Percentiles rank a stretch among this genome's conserved stretches.
These are phyloP conservation scores for Minunthozetes semirufus DNA, from an alignment of 2,888 invertebrate species.

Conservation along the genomic window DNA sequence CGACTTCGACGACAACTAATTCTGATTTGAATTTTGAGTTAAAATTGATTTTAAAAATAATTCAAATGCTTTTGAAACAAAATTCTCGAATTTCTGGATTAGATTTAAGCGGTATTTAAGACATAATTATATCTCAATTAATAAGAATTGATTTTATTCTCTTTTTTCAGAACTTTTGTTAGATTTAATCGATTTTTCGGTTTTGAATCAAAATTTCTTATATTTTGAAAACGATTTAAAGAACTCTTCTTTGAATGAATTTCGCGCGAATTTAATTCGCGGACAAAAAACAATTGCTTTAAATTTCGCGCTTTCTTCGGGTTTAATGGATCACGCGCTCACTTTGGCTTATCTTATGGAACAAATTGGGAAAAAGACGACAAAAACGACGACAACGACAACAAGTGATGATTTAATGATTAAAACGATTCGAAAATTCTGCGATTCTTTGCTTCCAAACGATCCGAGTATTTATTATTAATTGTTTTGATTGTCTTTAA, in stretches of 20 bases:
- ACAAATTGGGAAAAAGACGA: too few relatives aligned
- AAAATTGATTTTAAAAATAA: too few relatives aligned
- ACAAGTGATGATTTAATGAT: not conserved
- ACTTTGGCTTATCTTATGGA: slow-evolving; percentile 30
- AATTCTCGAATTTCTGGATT: too few relatives aligned
- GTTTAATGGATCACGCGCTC: slow-evolving; percentile 31
- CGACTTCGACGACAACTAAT: not conserved
- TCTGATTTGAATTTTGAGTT: not conserved
- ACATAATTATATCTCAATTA: too few relatives aligned
- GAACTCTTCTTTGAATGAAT: not conserved
- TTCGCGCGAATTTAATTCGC: slow-evolving; percentile 22
- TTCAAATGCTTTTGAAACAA: too few relatives aligned
- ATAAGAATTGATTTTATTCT: too few relatives aligned
- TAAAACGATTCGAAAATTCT: not conserved
- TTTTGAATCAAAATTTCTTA: not conserved
- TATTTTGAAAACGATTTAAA: not conserved
- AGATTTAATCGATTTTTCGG: too few relatives aligned
- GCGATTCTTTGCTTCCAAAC: not conserved
- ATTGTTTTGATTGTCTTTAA: not conserved
- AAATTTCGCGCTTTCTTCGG: slow-evolving; percentile 31
- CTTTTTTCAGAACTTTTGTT: too few relatives aligned
- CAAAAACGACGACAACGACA: not conserved
- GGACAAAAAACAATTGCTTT: slow-evolving; percentile 34
- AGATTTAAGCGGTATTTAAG: too few relatives aligned
- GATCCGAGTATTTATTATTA: not conserved